Percentiles rank a stretch among this genome's conserved stretches.
These are phyloP conservation scores for Orius insidiosus DNA, from an alignment of 1,140 invertebrate species.

Conservation along the genomic window DNA sequence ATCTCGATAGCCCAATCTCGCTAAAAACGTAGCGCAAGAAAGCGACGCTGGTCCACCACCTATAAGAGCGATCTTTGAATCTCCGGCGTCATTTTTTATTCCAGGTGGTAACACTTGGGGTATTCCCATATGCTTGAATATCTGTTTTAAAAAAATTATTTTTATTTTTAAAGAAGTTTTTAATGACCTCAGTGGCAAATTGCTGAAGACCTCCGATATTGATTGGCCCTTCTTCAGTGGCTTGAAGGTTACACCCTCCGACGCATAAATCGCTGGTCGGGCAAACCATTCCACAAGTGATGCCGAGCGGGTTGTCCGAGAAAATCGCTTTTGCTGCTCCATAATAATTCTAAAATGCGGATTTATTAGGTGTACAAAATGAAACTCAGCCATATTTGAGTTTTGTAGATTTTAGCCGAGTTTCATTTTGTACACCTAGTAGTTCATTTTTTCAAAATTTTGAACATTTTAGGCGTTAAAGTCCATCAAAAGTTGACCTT, in stretches of 20 bases:
- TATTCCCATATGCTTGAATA: constrained; percentile 88
- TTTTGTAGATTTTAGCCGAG: too few species aligned
- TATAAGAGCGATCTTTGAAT: constrained; percentile 70
- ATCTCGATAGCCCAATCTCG: constrained; percentile 76
- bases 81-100: constrained; percentile 33
- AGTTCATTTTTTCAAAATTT: too few species aligned
- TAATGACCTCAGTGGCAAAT: constrained; percentile 77
- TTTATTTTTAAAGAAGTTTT: too few species aligned
- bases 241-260: constrained; percentile 90
- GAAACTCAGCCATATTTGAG: too few species aligned
- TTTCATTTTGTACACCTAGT: too few species aligned
- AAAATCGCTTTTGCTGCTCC: constrained; percentile 92
- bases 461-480: too few species aligned
- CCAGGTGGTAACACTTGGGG: constrained; percentile 64
- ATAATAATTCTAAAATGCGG: constrained; percentile 79
- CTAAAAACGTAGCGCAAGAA: constrained; percentile 90
- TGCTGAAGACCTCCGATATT: constrained; percentile 98
- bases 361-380: too few species aligned
- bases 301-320: constrained; percentile 88
- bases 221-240: constrained; percentile 89
- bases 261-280: constrained; percentile 96
- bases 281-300: constrained; percentile 98
- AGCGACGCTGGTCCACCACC: constrained; percentile 94
- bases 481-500: too few species aligned
- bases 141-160: constrained; percentile 29